Base-by-base conservation (phyloP, 2,113 vertebrate genomes). In the Nettapus auritus region DNA sequence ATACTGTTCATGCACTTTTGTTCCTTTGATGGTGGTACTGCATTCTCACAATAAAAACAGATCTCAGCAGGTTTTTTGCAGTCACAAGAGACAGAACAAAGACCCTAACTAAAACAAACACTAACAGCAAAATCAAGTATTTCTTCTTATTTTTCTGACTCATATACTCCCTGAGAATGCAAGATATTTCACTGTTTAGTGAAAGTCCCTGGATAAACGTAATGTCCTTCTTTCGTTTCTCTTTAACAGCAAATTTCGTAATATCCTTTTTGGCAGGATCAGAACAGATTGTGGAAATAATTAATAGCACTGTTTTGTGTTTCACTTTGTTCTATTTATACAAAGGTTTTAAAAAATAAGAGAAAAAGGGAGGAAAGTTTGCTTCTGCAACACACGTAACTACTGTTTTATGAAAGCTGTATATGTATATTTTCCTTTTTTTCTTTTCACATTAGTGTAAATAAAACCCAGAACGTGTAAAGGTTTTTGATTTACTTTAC, bases 1-100 rank as follows among this genome's bases (percentile, higher is more conserved):
- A 79, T 88, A 88, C 7, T 96, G 90, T 95, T 97, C 96, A 88
- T 69, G 85, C 92, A 89, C 95, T 77, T 94, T 89, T 46, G 8
- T 91, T 97, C 82, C 88, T 89, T 67, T 95, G 60, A 97, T 93
- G 82, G 97, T 48, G 25, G 82, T 46, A 90, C 93, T 88, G 31
- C 5, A 0, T 89, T 86, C 94, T 89, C 66, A 84, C 26, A 94
- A 8, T 80, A 74, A 80, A 80, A 60, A 82, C 5, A 77, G 22
- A 86, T 66, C 75, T 75, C 7, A 79, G 36, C 77, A 56, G 42
- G 19, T 89, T 50, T 67, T 83, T 79, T 76, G 25, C 31, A 84
- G 66, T 34, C 82, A 68, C 25, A 9, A 70, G 50, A 79, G 56
- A 57, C 28, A 86, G 62, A 67, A 80, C 26, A 77, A 66, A 79